A percentile compares a stretch with the other conserved stretches of the same genome.
Evolutionary conservation across 2,113 vertebrate genomes (phyloP).

Genomic region (Marmota flaviventris): DNA sequence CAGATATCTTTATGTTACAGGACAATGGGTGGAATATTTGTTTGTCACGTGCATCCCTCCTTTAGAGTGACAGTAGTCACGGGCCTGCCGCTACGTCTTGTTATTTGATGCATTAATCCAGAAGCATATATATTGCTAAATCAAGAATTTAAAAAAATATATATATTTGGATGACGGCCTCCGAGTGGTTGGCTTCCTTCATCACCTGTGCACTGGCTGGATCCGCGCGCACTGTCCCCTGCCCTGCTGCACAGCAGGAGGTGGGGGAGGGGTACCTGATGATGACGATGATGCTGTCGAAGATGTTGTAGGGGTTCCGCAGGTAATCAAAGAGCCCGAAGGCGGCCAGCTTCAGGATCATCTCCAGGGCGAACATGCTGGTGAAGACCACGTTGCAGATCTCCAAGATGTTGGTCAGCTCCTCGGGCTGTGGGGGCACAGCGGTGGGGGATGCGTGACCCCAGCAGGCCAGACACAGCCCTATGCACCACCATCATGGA

Average conservation of each 20-base stretch:
- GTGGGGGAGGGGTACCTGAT: slow-evolving; percentile 91
- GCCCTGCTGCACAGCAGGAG: accelerated
- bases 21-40: accelerated
- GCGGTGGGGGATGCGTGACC: not conserved
- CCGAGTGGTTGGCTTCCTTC: accelerated
- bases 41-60: not conserved
- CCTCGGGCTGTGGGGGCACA: slow-evolving; percentile 91
- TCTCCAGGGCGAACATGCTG: slow-evolving; percentile 99
- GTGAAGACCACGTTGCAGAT: slow-evolving; percentile 99
- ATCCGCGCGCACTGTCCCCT: accelerated
- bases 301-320: slow-evolving; percentile 97
- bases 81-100: not conserved
- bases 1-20: not conserved
- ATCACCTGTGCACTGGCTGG: not conserved
- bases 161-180: not conserved
- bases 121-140: not conserved
- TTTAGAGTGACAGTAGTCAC: not conserved
- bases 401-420: slow-evolving; percentile 97
- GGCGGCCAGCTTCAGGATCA: slow-evolving; percentile 97
- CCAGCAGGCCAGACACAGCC: not conserved
- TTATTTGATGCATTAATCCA: not conserved
- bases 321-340: slow-evolving; percentile 97
- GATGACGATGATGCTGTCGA: slow-evolving; percentile 98
- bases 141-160: not conserved
- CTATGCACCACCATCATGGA: no score